Conservation (phyloP, 2,113 vertebrate genomes). For the Egretta garzetta region DNA sequence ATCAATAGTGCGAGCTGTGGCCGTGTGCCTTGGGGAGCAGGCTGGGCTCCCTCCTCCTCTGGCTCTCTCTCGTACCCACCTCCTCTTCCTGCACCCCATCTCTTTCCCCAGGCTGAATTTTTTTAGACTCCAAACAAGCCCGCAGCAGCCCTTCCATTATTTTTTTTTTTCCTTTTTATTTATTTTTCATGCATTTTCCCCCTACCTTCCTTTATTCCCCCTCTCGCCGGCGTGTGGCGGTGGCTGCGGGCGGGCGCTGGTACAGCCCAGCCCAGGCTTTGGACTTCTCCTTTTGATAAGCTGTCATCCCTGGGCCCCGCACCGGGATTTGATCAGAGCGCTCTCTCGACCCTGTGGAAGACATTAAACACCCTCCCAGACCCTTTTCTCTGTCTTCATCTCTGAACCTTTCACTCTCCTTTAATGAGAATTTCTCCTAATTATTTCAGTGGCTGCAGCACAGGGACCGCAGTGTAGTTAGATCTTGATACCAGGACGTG, state of each 20-base stretch:
- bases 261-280: neutral
- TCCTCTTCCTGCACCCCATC: neutral
- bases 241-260: fast-evolving
- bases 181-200: slow-evolving; percentile 44
- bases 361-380: slow-evolving; percentile 86
- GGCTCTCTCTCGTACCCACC: neutral
- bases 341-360: slow-evolving; percentile 78
- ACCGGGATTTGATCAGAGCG: slow-evolving; percentile 80
- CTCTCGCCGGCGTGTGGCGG: neutral
- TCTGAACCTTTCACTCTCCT: slow-evolving; percentile 83
- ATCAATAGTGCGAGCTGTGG: neutral
- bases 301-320: slow-evolving; percentile 74
- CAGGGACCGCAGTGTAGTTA: slow-evolving; percentile 87
- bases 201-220: neutral
- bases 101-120: slow-evolving; percentile 5
- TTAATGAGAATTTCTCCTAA: slow-evolving; percentile 99
- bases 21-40: neutral
- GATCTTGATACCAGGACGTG: slow-evolving; percentile 90
- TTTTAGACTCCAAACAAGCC: neutral
- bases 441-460: slow-evolving; percentile 96
- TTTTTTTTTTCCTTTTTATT: slow-evolving; percentile 28
- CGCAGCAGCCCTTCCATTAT: slow-evolving; percentile 4
- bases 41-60: neutral
- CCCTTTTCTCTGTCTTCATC: slow-evolving; percentile 77
- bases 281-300: slow-evolving; percentile 78